Evolutionary conservation across 1,140 invertebrate genomes (phyloP), one percentile per base, ranked within the genome.

Genomic region (Cyphomyrmex costatus): DNA sequence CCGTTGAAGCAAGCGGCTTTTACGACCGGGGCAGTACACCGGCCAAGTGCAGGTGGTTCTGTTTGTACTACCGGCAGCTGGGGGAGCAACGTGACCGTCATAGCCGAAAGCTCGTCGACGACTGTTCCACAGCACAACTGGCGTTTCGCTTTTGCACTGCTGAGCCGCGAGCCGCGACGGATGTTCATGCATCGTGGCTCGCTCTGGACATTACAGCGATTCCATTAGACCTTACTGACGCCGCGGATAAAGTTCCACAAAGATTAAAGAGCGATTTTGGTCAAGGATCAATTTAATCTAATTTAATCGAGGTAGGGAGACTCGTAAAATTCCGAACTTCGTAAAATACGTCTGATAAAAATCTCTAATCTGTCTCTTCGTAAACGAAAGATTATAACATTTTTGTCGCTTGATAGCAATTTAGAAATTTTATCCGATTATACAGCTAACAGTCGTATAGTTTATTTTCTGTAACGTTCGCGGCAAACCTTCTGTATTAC

Each of bases 31-130:
- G 24, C 16, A 53, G 10, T 49, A 16, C 53, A 27, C 14, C 33
- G 33, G 5, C 24, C 36, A 21, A 63, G 8, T 27, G 30, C 16
- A 6, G 21, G 10, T 46, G 8, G 21, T 80, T 42, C 30, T 30
- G 61, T 68, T 68, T 27, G 19, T 42, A 3, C 7, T 66, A 24
- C 2, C 33, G 30, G 5, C 6, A 19, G 53, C 49, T 27, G 21
- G 0, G 60, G 16, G n/a, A 66, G 12, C 46, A 49, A n/a, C 24
- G 65, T 19, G 16, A 56, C 49, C 21, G 21, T 56, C 49, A 70
- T 49, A 46, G 21, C 49, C 49, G 78, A 58, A 56, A 70, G 65
- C 49, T 56, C 49, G 21, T 33, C 33, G 21, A 70, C 21, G 30
- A 80, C 78, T 70, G 78, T 70, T 33, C 12, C 46, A 16, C 4